A percentile compares a stretch with the other conserved stretches of the same genome.
These are phyloP conservation scores for Polyommatus icarus DNA, from an alignment of 2,888 invertebrate species.

Conservation along the genomic window DNA sequence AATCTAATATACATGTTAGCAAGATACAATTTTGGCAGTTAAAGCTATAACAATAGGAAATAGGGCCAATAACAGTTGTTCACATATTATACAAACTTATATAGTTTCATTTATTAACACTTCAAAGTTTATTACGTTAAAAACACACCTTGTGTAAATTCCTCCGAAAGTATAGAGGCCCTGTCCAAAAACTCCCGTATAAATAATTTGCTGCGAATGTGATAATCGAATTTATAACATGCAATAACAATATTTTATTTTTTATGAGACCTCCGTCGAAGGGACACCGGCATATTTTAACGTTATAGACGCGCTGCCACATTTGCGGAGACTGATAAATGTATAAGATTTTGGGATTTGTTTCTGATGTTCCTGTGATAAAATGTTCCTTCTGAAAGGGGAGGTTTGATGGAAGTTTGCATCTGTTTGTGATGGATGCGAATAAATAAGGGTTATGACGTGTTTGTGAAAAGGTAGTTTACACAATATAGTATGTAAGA, in stretches of 20 bases:
- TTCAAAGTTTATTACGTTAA: too few species aligned
- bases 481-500: too few species aligned
- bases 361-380: slow-evolving; percentile 33
- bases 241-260: slow-evolving; percentile 53
- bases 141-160: too few species aligned
- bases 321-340: slow-evolving; percentile 35
- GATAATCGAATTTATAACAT: slow-evolving; percentile 36
- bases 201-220: slow-evolving; percentile 19
- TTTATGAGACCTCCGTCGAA: slow-evolving; percentile 55
- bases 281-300: slow-evolving; percentile 46
- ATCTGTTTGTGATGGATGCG: not conserved
- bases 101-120: too few species aligned
- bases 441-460: not conserved
- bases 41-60: too few species aligned
- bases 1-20: too few species aligned
- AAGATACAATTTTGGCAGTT: too few species aligned
- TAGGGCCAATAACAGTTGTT: too few species aligned
- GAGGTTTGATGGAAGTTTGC: slow-evolving; percentile 8
- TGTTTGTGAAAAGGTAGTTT: not conserved
- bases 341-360: slow-evolving; percentile 10
- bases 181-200: not conserved
- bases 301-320: slow-evolving; percentile 39
- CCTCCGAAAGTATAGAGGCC: too few species aligned
- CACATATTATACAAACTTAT: too few species aligned
- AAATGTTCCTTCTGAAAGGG: slow-evolving; percentile 37